Evolutionary conservation across 2,888 invertebrate species (phyloP).

Genomic region (Caenorhabditis angaria): DNA sequence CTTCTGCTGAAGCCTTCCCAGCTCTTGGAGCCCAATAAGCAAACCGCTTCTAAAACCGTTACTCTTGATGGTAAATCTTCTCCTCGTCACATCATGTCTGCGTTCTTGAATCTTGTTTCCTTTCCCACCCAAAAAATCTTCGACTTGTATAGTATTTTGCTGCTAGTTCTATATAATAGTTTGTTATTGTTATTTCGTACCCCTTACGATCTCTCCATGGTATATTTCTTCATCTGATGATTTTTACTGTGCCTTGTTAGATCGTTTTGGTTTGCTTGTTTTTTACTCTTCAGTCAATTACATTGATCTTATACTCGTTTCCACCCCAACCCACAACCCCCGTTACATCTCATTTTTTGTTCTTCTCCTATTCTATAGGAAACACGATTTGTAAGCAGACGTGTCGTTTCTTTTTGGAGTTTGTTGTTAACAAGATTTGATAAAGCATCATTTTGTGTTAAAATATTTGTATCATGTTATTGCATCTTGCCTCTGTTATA

Average conservation of each 20-base stretch:
- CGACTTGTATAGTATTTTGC: slow-evolving; percentile 19
- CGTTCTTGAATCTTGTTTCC: slow-evolving; percentile 35
- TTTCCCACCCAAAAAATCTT: background rate
- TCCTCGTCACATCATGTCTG: slow-evolving; percentile 27
- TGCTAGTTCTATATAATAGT: slow-evolving; percentile 22
- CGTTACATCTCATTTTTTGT: slow-evolving; percentile 25
- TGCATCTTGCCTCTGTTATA: slow-evolving; percentile 20
- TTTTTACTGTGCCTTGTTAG: slow-evolving; percentile 16
- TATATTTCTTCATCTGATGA: slow-evolving; percentile 33
- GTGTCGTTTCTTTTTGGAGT: slow-evolving; percentile 33
- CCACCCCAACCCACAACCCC: slow-evolving; percentile 18
- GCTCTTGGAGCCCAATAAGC: slow-evolving; percentile 61
- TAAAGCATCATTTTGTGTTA: slow-evolving; percentile 48
- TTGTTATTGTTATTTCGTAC: slow-evolving; percentile 47
- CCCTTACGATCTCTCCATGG: slow-evolving; percentile 32
- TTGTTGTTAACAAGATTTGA: slow-evolving; percentile 50
- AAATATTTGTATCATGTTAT: slow-evolving; percentile 15
- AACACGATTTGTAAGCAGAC: slow-evolving; percentile 35
- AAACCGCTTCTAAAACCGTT: slow-evolving; percentile 22
- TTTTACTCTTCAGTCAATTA: slow-evolving; percentile 27
- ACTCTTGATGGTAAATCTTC: slow-evolving; percentile 11
- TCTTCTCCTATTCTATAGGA: slow-evolving; percentile 23
- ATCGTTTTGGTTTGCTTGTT: slow-evolving; percentile 44
- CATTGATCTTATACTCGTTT: slow-evolving; percentile 35
- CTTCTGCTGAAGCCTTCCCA: slow-evolving; percentile 63